Base-by-base conservation (phyloP, 1,140 invertebrate genomes). In the Bombus waltoni region DNA sequence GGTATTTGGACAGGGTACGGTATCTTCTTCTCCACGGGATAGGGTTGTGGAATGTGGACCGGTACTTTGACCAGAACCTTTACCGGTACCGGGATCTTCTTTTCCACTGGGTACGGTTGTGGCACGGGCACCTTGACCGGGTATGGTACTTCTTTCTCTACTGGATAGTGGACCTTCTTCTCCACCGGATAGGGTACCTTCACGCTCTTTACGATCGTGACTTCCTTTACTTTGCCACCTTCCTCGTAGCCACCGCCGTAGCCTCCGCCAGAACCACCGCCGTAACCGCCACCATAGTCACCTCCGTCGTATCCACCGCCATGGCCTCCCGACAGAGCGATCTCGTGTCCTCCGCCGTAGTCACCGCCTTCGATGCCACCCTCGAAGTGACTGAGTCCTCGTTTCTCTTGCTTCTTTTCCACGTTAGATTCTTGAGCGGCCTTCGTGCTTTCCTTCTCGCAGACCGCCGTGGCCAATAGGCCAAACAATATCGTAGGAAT, bases 1-100 rank as follows among this genome's bases (percentile, higher is more conserved):
- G 96, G 96, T 13, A 97, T 96, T 93, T 97, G 97, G 2, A 97
- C 97, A 77, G 97, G 97, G 88, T 96, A 96, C 38, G 96, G 96
- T 9, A 97, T 95, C 85, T 96, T 96, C 91, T 97, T 97, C 90
- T 97, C 96, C 25, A 97, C 97, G 71, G 97, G 96, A 94, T 97
- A 97, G 65, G 97, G 97, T 91, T 96, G 96, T 57, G 97, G 97
- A 78, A 97, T 96, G 82, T 96, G 96, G 6, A 97, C 96, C 8
- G 96, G 97, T 83, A 97, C 96, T 93, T 97, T 97, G 40, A 97
- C 96, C 90, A 96, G 94, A 87, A 97, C 96, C 93, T 97, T 97
- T 78, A 97, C 96, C 65, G 96, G 95, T 71, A 96, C 96, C 59
- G 96, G 96, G 10, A 97, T 96, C 89, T 96, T 96, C 87, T 97